phyloP scores from a whole-genome alignment of 2,113 vertebrate genomes.

The Chlorodrepanis virens region DNA sequence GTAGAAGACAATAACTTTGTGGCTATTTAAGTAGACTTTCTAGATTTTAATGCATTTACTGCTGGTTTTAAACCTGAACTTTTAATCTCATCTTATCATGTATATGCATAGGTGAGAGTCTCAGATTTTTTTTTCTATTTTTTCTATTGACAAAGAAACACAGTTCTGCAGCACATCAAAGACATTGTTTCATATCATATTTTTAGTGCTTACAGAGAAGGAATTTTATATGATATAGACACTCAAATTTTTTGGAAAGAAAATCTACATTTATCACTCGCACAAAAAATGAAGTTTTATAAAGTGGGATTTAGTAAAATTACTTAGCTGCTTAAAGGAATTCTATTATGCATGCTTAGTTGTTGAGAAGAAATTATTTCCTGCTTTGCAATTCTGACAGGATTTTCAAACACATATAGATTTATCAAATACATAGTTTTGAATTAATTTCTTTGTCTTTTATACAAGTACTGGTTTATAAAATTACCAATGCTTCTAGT shows the following conservation, averaged over 20 bases:
- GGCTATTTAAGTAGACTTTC: not conserved
- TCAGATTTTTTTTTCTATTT: not conserved
- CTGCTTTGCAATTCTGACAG: not conserved
- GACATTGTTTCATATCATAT: not conserved
- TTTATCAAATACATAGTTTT: not conserved
- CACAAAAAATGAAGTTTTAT: not conserved
- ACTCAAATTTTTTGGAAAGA: not conserved
- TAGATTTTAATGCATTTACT: not conserved
- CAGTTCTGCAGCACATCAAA: not conserved
- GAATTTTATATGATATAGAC: not conserved
- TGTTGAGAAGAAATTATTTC: not conserved
- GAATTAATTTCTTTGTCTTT: not conserved
- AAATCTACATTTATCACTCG: not conserved
- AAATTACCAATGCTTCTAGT: not conserved
- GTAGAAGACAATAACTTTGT: not conserved
- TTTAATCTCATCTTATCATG: not conserved
- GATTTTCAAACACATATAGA: not conserved
- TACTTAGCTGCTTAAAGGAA: not conserved
- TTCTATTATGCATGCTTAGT: not conserved
- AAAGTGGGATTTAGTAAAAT: not conserved
- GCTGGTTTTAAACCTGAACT: not conserved
- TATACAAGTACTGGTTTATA: not conserved
- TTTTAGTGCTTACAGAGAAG: not conserved
- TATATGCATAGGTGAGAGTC: not conserved
- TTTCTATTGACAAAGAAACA: not conserved